These are phyloP conservation scores for Dunckerocampus dactyliophorus DNA, from an alignment of 2,113 vertebrate species.

Conservation along the genomic window DNA sequence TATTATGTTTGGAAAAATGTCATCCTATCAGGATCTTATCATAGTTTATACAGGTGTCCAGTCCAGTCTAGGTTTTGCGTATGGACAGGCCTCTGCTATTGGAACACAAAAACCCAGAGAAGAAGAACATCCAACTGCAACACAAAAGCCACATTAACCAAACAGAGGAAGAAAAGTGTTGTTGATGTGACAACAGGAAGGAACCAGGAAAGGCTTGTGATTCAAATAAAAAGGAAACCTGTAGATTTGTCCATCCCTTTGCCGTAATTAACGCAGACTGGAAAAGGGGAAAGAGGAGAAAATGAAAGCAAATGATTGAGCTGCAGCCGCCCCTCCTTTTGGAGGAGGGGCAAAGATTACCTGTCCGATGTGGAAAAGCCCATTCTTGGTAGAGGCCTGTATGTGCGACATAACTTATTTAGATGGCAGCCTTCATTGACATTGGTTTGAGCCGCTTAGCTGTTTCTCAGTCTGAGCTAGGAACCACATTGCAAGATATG, in stretches of 20 bases:
- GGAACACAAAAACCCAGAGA: slow-evolving; percentile 45
- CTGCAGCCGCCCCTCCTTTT: slow-evolving; percentile 23
- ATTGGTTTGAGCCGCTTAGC: slow-evolving; percentile 13
- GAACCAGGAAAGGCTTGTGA: slow-evolving; percentile 40
- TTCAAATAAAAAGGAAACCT: slow-evolving; percentile 34
- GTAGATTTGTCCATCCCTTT: slow-evolving; percentile 31
- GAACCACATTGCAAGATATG: neutral
- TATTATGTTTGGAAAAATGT: neutral
- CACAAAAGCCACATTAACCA: slow-evolving; percentile 49
- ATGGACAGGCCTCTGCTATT: slow-evolving; percentile 33
- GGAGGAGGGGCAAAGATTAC: slow-evolving; percentile 56
- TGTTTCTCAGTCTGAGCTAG: neutral
- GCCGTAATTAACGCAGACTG: slow-evolving; percentile 23
- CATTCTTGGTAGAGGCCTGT: slow-evolving; percentile 77
- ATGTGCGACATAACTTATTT: slow-evolving; percentile 73
- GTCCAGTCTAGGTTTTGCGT: slow-evolving; percentile 22
- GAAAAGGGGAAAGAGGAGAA: slow-evolving; percentile 34
- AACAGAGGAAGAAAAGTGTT: slow-evolving; percentile 39
- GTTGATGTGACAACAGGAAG: slow-evolving; percentile 34
- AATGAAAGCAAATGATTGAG: slow-evolving; percentile 27
- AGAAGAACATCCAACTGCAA: slow-evolving; percentile 53
- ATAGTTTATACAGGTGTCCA: slow-evolving; percentile 33
- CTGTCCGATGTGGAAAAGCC: slow-evolving; percentile 74
- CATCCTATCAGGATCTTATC: neutral
- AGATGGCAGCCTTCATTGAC: slow-evolving; percentile 37